Evolutionary conservation across 2,113 vertebrate species (phyloP).

Genomic region (Turdus rufiventris): DNA sequence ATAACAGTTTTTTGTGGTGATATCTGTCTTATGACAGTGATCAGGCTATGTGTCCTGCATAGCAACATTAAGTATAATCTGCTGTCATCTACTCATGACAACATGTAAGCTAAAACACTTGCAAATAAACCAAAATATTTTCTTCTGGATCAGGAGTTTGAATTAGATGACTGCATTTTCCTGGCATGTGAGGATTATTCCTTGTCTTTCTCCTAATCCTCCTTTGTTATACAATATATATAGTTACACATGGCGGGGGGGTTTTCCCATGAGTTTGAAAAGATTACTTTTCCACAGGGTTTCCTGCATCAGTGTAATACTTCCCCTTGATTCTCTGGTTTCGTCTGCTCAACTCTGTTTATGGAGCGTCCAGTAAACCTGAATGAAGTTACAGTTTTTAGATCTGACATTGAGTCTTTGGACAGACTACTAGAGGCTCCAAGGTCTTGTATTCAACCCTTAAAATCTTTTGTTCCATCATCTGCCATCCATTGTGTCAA

Average conservation of each 20-base stretch:
- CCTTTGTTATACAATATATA: slow-evolving; percentile 38
- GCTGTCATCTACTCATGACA: slow-evolving; percentile 16
- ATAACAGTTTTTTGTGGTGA: not conserved
- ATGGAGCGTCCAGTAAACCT: not conserved
- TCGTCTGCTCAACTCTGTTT: slow-evolving; percentile 7
- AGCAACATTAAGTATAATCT: not conserved
- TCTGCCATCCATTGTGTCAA: not conserved
- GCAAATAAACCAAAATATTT: slow-evolving; percentile 56
- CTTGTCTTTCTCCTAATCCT: slow-evolving; percentile 60
- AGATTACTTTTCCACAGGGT: slow-evolving; percentile 64
- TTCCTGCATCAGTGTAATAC: slow-evolving; percentile 32
- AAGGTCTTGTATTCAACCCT: not conserved
- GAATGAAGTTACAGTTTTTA: slow-evolving; percentile 30
- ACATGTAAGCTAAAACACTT: slow-evolving; percentile 31
- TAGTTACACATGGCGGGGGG: slow-evolving; percentile 1
- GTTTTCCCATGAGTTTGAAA: slow-evolving; percentile 6
- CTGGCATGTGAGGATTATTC: slow-evolving; percentile 56
- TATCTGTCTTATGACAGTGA: slow-evolving; percentile 2
- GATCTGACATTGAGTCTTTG: slow-evolving; percentile 15
- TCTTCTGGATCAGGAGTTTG: slow-evolving; percentile 54
- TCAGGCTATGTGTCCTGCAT: not conserved
- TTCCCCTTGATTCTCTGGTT: slow-evolving; percentile 55
- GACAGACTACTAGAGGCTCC: not conserved
- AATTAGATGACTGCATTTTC: slow-evolving; percentile 68
- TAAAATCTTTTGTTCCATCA: slow-evolving; percentile 29